Evolutionary conservation across 2,113 vertebrate genomes (phyloP).

Genomic region (Calidris pygmaea): DNA sequence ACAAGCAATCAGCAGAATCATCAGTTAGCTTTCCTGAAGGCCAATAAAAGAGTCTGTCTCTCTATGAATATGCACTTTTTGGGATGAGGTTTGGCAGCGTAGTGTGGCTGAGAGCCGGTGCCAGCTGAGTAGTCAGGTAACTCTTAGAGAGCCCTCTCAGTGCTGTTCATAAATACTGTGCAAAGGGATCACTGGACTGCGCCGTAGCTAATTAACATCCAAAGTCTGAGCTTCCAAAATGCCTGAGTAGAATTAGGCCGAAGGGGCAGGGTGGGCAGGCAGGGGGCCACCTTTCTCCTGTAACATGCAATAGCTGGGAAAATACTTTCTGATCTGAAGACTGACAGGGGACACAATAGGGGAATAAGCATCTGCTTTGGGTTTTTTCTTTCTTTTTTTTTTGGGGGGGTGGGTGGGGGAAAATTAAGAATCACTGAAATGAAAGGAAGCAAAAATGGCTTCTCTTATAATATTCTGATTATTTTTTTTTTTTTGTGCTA

Average conservation of each 20-base stretch:
- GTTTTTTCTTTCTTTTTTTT: neutral
- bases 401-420: neutral
- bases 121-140: neutral
- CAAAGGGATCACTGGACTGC: neutral
- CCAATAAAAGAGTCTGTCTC: neutral
- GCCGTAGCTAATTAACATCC: neutral
- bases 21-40: constrained; percentile 81
- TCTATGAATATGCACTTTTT: neutral
- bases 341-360: neutral
- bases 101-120: neutral
- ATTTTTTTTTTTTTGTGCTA: neutral
- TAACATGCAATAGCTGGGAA: neutral
- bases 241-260: neutral
- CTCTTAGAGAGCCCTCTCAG: neutral
- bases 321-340: neutral
- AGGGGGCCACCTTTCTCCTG: neutral
- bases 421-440: neutral
- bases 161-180: neutral
- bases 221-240: neutral
- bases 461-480: neutral
- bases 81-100: neutral
- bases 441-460: neutral
- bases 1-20: constrained; percentile 90
- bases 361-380: neutral
- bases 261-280: neutral